Base-by-base conservation (phyloP, 2,888 invertebrate genomes). In the Stenodera caucasica region DNA sequence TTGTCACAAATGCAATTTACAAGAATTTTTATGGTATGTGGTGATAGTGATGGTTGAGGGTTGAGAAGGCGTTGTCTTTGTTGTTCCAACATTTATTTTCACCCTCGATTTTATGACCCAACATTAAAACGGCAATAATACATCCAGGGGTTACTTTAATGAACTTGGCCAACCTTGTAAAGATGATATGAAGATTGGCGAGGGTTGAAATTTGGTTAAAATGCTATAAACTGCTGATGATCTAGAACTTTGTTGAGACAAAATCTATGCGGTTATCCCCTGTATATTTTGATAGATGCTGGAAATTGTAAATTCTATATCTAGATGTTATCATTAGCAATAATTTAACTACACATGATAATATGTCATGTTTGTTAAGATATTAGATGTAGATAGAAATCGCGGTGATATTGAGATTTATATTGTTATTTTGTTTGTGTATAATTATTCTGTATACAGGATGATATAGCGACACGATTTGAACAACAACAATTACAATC, bases 61-160 rank as follows among this genome's bases (percentile, higher is more conserved):
- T 9, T 30, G 9, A 30, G 30, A 5, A 2, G 15, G 40, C 9
- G 45, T 12, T 45, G 4, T 23, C 12, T 45, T 23, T 45, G 60
- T 61, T 61, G 60, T 61, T 52, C 55, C 57, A 53, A 30, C 33
- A 26, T 57, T 60, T 59, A 57, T 55, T 6, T 45, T 23, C 23
- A 6, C 45, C 23, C 35, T 33, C 33, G 59, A 50, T 55, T 67
- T 68, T 64, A 67, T 65, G 59, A 51, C 49, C 26, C 15, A 54
- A 49, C 65, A 69, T 65, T 69, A 65, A 69, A 69, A 68, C 60
- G 60, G 61, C 69, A 68, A 65, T 68, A 68, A 69, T 62, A 61
- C 63, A 66, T 69, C 70, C 65, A 67, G 61, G 69, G 69, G 67
- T 67, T 66, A 60, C 64, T 70, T 70, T 70, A 69, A 70, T 69